Conservation (phyloP, 2,113 vertebrate species). For the Planiliza haematocheilus region DNA sequence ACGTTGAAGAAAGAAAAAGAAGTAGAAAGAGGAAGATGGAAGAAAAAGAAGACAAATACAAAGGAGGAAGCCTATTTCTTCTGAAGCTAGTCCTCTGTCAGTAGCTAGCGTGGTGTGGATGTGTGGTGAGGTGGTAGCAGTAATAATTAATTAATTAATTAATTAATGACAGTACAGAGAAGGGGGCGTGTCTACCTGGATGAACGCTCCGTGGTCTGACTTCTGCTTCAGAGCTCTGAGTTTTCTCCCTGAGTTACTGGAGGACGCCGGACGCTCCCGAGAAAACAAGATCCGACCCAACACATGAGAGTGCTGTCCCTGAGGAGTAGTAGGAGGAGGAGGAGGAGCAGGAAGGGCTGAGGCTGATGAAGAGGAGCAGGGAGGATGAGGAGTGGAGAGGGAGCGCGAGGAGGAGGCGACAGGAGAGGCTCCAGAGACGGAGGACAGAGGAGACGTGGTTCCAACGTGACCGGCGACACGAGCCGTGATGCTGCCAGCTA, state of each 20-base stretch:
- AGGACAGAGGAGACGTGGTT: conserved; percentile 33
- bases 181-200: conserved; percentile 59
- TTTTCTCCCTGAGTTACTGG: conserved; percentile 87
- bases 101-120: too few species aligned
- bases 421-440: conserved; percentile 54
- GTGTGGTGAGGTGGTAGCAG: too few species aligned
- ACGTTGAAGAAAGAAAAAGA: too few species aligned
- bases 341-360: conserved; percentile 66
- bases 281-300: conserved; percentile 93
- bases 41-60: too few species aligned
- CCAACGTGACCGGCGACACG: too few species aligned
- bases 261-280: conserved; percentile 87
- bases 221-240: conserved; percentile 92
- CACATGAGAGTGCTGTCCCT: conserved; percentile 81
- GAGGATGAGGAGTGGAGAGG: conserved; percentile 72
- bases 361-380: conserved; percentile 78
- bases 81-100: too few species aligned
- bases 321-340: conserved; percentile 58
- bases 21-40: too few species aligned
- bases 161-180: too few species aligned
- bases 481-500: conserved; percentile 86
- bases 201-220: conserved; percentile 96
- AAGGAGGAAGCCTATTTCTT: too few species aligned
- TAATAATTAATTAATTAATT: too few species aligned
- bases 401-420: conserved; percentile 72